Conservation (phyloP, 2,888 invertebrate genomes). For the Leptura quadrifasciata region DNA sequence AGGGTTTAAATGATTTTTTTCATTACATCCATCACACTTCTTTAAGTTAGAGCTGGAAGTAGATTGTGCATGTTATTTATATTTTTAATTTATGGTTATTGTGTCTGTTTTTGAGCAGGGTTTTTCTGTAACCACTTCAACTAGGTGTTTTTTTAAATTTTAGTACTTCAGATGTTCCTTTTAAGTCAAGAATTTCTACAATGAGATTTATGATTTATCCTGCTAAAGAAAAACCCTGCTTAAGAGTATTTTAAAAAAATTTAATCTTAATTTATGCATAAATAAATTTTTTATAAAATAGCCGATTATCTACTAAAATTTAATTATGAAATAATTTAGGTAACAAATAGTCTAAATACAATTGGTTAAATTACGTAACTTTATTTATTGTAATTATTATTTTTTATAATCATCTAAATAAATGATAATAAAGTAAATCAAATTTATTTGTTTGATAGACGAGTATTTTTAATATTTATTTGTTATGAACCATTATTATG, state of each 20-base stretch:
- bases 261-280: neutral
- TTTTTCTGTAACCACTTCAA: neutral
- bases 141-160: neutral
- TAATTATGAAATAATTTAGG: neutral
- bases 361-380: neutral
- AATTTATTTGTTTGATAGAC: no score
- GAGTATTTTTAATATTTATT: no score
- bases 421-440: no score
- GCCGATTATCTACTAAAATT: neutral
- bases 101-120: neutral
- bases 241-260: neutral
- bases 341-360: neutral
- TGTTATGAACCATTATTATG: no score
- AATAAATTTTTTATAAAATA: neutral
- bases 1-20: slow-evolving; percentile 4
- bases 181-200: no score
- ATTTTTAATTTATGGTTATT: neutral
- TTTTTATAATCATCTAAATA: no score
- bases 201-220: neutral
- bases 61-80: neutral
- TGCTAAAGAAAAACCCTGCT: neutral
- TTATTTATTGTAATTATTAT: no score
- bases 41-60: neutral
- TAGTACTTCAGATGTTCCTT: no score
- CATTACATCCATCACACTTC: neutral